These are phyloP conservation scores for Halocynthia roretzi DNA, from an alignment of 23 tunicate genomes.

Conservation along the genomic window DNA sequence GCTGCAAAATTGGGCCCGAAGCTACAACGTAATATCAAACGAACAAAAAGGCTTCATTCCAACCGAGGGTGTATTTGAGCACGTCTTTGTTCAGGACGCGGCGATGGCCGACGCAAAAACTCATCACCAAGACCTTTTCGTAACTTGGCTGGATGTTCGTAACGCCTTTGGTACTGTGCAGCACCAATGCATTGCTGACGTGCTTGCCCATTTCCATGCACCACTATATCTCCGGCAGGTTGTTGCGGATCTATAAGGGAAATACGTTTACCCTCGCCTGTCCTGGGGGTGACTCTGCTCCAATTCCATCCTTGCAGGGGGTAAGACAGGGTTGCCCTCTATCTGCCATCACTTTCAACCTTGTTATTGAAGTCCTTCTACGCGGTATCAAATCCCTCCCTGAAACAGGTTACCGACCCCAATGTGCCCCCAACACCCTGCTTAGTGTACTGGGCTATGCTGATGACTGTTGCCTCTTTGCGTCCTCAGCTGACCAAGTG, in stretches of 20 bases:
- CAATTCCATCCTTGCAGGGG: background rate
- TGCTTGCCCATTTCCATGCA: background rate
- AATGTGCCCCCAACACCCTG: background rate
- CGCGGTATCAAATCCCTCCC: background rate
- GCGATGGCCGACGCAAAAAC: slow-evolving; percentile 6
- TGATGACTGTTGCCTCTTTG: slow-evolving; percentile 1
- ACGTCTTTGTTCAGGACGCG: slow-evolving; percentile 10
- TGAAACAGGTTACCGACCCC: slow-evolving; percentile 1
- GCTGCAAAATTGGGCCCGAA: background rate
- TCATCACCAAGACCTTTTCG: background rate
- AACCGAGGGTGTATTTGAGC: slow-evolving; percentile 11
- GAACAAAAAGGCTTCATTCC: slow-evolving; percentile 15
- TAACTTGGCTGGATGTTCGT: background rate
- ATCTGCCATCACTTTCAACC: slow-evolving; percentile 12
- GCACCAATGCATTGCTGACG: slow-evolving; percentile 10
- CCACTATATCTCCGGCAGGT: background rate
- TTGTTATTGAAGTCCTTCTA: background rate
- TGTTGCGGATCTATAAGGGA: slow-evolving; percentile 10
- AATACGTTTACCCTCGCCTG: background rate
- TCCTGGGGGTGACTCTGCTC: background rate
- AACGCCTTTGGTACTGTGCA: slow-evolving; percentile 23
- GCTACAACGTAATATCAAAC: background rate
- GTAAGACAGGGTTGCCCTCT: slow-evolving; percentile 20
- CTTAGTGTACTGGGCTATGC: slow-evolving; percentile 18
- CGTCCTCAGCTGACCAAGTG: background rate